Evolutionary conservation across 2,113 vertebrate genomes (phyloP).

Genomic region (Cinclus cinclus): DNA sequence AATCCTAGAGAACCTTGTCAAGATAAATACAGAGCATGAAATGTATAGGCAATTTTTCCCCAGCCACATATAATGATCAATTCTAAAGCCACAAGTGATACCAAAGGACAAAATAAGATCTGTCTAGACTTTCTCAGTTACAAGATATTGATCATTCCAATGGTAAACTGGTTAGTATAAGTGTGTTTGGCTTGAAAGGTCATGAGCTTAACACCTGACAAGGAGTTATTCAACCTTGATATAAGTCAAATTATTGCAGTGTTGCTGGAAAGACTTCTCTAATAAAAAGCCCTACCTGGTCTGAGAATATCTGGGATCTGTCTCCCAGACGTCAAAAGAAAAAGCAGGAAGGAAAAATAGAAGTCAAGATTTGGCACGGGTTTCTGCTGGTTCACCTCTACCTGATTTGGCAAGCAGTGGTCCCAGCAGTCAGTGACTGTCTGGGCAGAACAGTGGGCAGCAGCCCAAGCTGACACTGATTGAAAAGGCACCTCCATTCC

Average conservation of each 20-base stretch:
- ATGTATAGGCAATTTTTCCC: slow-evolving; percentile 30
- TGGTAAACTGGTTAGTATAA: slow-evolving; percentile 68
- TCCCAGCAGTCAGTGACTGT: neutral
- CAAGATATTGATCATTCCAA: slow-evolving; percentile 60
- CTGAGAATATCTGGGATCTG: slow-evolving; percentile 6
- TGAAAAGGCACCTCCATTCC: neutral
- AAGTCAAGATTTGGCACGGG: neutral
- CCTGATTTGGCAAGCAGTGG: neutral
- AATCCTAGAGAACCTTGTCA: slow-evolving; percentile 14
- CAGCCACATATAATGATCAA: slow-evolving; percentile 42
- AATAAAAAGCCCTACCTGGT: slow-evolving; percentile 7
- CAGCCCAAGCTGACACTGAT: neutral
- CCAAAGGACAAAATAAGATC: slow-evolving; percentile 67
- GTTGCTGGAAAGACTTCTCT: slow-evolving; percentile 18
- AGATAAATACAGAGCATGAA: slow-evolving; percentile 28
- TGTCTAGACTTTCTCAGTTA: slow-evolving; percentile 63
- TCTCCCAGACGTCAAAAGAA: neutral
- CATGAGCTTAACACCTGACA: slow-evolving; percentile 56
- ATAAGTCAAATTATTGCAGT: slow-evolving; percentile 50
- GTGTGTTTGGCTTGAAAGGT: slow-evolving; percentile 59
- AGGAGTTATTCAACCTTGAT: slow-evolving; percentile 60
- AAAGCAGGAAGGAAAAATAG: neutral
- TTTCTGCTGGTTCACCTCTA: neutral
- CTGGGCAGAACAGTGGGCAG: neutral
- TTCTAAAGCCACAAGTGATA: slow-evolving; percentile 58